A percentile compares a stretch with the other conserved stretches of the same genome.
Conservation (phyloP, 2,113 vertebrate genomes). For the Mesitornis unicolor region DNA sequence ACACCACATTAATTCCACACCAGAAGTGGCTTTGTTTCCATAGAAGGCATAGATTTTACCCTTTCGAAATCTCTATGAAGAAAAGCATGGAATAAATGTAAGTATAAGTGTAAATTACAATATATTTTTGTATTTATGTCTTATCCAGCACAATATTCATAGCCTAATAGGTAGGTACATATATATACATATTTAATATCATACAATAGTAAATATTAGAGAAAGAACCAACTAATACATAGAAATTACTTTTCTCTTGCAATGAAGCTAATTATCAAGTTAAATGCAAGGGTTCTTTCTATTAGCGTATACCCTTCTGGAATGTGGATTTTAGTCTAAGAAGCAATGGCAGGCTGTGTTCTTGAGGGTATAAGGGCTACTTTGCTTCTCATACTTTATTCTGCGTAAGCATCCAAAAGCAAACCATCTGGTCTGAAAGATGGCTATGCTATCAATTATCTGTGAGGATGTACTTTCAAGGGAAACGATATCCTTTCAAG, state of each 20-base stretch:
- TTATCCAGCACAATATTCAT: background rate
- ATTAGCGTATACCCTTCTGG: background rate
- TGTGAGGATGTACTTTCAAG: conserved; percentile 31
- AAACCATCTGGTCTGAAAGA: conserved; percentile 50
- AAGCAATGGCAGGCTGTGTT: conserved; percentile 8
- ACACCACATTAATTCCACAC: background rate
- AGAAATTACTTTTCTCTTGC: background rate
- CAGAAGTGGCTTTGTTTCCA: background rate
- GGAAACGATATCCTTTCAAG: conserved; percentile 29
- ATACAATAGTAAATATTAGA: background rate
- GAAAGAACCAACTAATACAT: background rate
- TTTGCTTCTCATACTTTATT: conserved; percentile 30
- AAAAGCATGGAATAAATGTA: background rate
- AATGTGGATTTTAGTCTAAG: background rate
- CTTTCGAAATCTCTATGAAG: background rate
- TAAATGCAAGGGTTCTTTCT: background rate
- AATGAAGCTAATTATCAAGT: background rate
- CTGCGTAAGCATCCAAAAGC: background rate
- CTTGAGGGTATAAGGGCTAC: conserved; percentile 8
- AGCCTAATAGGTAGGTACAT: background rate
- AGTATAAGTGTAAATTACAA: background rate
- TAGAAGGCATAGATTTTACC: background rate
- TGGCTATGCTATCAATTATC: conserved; percentile 40
- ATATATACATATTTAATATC: background rate
- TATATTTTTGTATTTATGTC: background rate